Percentiles rank a stretch among this genome's conserved stretches.
phyloP scores from a whole-genome alignment of 2,888 invertebrate species.

The Corythucha ciliata region DNA sequence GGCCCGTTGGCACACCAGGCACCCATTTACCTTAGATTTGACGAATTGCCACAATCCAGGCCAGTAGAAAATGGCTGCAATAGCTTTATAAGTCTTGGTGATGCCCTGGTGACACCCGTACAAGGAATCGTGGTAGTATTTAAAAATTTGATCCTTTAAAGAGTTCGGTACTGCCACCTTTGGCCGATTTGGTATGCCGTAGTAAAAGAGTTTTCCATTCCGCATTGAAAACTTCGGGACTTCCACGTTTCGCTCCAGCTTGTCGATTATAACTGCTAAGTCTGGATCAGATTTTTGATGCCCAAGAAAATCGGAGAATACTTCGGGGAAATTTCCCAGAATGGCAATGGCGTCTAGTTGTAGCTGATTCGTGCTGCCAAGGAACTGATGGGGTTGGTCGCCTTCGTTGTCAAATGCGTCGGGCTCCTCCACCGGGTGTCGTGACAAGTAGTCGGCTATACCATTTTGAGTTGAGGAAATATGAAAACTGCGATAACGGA shows the following conservation, averaged over 20 bases:
- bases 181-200: neutral
- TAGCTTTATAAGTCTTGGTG: neutral
- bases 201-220: neutral
- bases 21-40: neutral
- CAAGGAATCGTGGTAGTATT: slow-evolving; percentile 1
- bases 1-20: slow-evolving; percentile 2
- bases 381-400: too few relatives aligned
- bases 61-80: slow-evolving; percentile 5
- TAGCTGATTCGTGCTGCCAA: too few relatives aligned
- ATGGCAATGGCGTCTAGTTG: too few relatives aligned
- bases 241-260: too few relatives aligned
- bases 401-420: too few relatives aligned
- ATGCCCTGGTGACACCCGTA: neutral
- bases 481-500: too few relatives aligned
- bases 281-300: slow-evolving; percentile 3
- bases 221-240: too few relatives aligned
- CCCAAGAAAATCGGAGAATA: slow-evolving; percentile 6
- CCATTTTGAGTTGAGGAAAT: too few relatives aligned
- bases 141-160: slow-evolving; percentile 1
- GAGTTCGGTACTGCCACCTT: neutral
- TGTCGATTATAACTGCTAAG: slow-evolving; percentile 8
- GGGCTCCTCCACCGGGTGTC: too few relatives aligned
- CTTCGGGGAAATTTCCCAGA: slow-evolving; percentile 10
- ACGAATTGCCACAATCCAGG: neutral
- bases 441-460: too few relatives aligned